Percentiles rank a stretch among this genome's conserved stretches.
Conservation (phyloP, 2,797 vertebrate species). For the Chrosomus eos region DNA sequence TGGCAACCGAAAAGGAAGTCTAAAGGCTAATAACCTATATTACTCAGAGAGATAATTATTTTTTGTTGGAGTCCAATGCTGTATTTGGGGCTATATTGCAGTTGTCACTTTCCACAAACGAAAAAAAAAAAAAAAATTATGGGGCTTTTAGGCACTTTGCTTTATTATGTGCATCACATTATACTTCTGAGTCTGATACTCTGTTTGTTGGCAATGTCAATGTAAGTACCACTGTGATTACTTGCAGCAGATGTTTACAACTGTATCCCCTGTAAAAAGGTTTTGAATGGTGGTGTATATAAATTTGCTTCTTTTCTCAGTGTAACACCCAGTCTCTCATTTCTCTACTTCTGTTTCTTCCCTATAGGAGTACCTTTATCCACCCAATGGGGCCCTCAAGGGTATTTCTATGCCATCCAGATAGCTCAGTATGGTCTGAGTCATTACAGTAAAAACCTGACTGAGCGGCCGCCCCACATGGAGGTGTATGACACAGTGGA, state of each 20-base stretch:
- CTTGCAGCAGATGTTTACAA: too few species aligned
- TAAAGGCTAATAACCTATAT: slow-evolving; percentile 3
- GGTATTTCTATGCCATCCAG: slow-evolving; percentile 99
- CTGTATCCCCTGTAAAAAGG: background rate
- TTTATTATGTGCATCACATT: background rate
- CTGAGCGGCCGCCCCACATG: slow-evolving; percentile 88
- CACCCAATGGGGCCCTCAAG: slow-evolving; percentile 98
- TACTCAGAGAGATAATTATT: background rate
- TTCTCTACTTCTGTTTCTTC: background rate
- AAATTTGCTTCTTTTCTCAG: background rate
- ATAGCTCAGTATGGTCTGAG: slow-evolving; percentile 97
- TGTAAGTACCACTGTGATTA: background rate
- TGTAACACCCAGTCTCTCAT: background rate
- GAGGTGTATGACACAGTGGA: slow-evolving; percentile 91
- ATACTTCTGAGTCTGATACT: background rate
- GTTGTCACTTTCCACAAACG: background rate
- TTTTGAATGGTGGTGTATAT: background rate
- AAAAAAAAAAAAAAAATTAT: too few species aligned
- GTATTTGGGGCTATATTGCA: background rate
- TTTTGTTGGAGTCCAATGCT: background rate
- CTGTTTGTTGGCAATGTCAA: background rate
- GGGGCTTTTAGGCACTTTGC: background rate
- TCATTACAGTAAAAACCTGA: slow-evolving; percentile 99
- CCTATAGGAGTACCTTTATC: slow-evolving; percentile 94
- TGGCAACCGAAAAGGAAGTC: background rate